Evolutionary conservation across 1,140 invertebrate genomes (phyloP).

Genomic region (Plectrocnemia conspersa): DNA sequence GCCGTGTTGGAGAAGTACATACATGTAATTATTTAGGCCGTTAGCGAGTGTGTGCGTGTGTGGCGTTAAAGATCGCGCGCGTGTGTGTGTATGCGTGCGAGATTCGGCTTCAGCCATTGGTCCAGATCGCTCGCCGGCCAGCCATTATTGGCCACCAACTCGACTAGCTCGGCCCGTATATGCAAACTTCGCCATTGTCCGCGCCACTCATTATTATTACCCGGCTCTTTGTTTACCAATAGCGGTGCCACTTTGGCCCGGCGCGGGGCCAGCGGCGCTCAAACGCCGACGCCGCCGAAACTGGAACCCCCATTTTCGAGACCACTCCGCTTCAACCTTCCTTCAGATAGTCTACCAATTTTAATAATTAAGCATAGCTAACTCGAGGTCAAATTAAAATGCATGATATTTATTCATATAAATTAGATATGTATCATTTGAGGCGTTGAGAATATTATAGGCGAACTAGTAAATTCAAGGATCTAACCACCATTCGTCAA

Average conservation of each 20-base stretch:
- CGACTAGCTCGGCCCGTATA: conserved; percentile 1
- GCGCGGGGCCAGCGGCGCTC: not conserved
- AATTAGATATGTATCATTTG: too few relatives aligned
- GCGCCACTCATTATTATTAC: conserved; percentile 18
- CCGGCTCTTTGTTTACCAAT: conserved; percentile 19
- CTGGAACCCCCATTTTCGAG: not conserved
- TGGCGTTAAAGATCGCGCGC: not conserved
- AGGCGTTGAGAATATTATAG: too few relatives aligned
- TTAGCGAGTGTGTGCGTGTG: not conserved
- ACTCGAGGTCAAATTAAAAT: too few relatives aligned
- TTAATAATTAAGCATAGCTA: too few relatives aligned
- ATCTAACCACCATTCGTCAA: too few relatives aligned
- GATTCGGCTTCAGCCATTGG: too few relatives aligned
- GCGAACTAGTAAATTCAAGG: too few relatives aligned
- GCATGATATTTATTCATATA: too few relatives aligned
- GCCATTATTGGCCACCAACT: conserved; percentile 16
- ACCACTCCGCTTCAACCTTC: too few relatives aligned
- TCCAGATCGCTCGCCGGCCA: conserved; percentile 15
- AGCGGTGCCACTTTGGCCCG: not conserved
- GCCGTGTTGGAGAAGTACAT: not conserved
- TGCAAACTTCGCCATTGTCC: conserved; percentile 22
- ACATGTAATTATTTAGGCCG: not conserved
- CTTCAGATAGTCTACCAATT: too few relatives aligned
- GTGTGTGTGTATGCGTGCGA: too few relatives aligned
- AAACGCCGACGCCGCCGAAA: conserved; percentile 4